Conservation (phyloP, 2,888 invertebrate species). For the Lasioglossum vierecki region DNA sequence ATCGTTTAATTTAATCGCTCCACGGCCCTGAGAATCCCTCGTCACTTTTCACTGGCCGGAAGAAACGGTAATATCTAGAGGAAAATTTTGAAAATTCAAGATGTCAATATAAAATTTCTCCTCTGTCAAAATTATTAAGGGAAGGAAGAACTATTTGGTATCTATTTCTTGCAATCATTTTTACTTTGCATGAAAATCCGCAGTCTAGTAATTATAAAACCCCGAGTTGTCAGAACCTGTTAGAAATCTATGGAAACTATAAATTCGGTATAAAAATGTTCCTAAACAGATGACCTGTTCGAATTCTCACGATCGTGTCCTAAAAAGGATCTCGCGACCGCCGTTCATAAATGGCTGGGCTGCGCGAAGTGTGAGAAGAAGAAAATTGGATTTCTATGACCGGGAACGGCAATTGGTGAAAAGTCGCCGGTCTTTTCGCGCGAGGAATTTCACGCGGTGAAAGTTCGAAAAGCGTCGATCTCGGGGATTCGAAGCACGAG, state of each 20-base stretch:
- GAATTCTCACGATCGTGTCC: neutral
- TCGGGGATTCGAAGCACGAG: constrained; percentile 28
- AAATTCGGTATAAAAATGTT: neutral
- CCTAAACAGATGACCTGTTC: neutral
- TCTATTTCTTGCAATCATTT: too few species aligned
- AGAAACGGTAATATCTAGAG: too few species aligned
- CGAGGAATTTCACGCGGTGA: neutral
- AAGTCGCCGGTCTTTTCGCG: neutral
- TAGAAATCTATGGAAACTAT: too few species aligned
- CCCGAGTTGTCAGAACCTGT: too few species aligned
- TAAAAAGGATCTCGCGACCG: neutral
- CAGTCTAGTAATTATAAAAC: too few species aligned
- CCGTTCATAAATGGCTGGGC: neutral
- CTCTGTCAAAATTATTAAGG: too few species aligned
- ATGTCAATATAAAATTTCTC: too few species aligned
- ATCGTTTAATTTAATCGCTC: neutral
- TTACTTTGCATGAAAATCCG: too few species aligned
- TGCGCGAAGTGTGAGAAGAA: neutral
- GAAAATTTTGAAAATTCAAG: too few species aligned
- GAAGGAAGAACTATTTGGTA: too few species aligned
- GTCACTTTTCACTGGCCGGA: neutral
- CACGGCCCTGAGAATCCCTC: neutral
- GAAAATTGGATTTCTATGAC: neutral
- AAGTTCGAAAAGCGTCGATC: constrained; percentile 15
- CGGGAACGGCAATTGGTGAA: neutral